phyloP scores from a whole-genome alignment of 2,888 invertebrate genomes.

The Ectropis crepuscularia region DNA sequence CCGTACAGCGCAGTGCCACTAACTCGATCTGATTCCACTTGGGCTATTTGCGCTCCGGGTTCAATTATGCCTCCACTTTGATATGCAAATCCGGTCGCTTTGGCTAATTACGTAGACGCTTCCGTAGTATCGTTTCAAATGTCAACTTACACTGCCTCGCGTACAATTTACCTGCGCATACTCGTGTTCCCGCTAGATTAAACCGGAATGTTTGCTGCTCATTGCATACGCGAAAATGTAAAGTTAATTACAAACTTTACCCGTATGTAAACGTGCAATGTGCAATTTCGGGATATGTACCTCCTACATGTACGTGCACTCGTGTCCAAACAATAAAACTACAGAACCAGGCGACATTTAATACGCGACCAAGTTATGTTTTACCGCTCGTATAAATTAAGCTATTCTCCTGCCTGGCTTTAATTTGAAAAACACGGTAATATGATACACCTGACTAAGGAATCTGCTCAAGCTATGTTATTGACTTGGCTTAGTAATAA shows the following conservation, averaged over 20 bases:
- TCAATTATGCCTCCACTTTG: constrained; percentile 82
- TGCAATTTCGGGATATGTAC: constrained; percentile 11
- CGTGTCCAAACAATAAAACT: constrained; percentile 16
- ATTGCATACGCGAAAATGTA: constrained; percentile 24
- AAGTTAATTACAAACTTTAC: constrained; percentile 29
- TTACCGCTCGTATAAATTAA: constrained; percentile 29
- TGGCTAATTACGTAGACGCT: constrained; percentile 79
- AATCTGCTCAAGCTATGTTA: constrained; percentile 59
- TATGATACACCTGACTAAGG: constrained; percentile 56
- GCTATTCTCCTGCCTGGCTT: constrained; percentile 32
- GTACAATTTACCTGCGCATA: constrained; percentile 34
- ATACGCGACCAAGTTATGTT: constrained; percentile 36
- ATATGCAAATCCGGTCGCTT: constrained; percentile 81
- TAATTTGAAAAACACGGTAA: constrained; percentile 44
- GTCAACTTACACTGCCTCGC: constrained; percentile 56
- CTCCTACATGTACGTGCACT: constrained; percentile 6
- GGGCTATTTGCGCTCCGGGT: constrained; percentile 79
- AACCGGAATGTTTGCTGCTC: constrained; percentile 32
- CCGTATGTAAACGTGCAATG: constrained; percentile 14
- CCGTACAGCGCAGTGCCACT: constrained; percentile 71
- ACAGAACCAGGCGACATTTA: constrained; percentile 3
- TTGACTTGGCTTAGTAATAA: constrained; percentile 68
- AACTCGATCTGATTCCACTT: constrained; percentile 80
- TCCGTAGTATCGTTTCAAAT: constrained; percentile 70
- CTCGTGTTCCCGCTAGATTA: constrained; percentile 30